Evolutionary conservation across 2,113 vertebrate genomes (phyloP).

Genomic region (Dunckerocampus dactyliophorus): DNA sequence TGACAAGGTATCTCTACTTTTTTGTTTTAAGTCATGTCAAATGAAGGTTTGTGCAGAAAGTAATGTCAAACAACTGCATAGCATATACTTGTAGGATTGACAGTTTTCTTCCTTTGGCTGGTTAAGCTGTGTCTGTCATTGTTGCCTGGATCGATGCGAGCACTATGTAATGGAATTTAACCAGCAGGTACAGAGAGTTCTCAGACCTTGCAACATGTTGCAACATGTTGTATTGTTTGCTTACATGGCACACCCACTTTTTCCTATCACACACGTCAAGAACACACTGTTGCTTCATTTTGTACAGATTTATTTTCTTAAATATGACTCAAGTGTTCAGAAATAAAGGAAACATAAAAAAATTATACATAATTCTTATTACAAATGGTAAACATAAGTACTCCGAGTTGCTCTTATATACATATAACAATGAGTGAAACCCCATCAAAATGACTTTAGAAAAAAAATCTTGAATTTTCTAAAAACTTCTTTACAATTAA

Average conservation of each 20-base stretch:
- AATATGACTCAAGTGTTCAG: slow-evolving; percentile 89
- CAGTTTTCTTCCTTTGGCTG: not conserved
- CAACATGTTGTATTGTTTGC: slow-evolving; percentile 66
- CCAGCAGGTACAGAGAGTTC: slow-evolving; percentile 45
- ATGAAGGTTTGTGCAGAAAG: too few species aligned
- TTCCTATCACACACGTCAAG: slow-evolving; percentile 28
- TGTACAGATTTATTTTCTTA: slow-evolving; percentile 86
- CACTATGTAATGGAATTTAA: slow-evolving; percentile 62
- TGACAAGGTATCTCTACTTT: too few species aligned
- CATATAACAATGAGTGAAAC: slow-evolving; percentile 94
- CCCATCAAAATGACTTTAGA: slow-evolving; percentile 94
- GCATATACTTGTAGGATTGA: too few species aligned
- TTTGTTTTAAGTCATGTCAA: too few species aligned
- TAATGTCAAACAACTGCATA: too few species aligned
- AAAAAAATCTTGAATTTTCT: slow-evolving; percentile 88
- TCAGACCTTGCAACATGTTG: slow-evolving; percentile 63
- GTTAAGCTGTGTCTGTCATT: too few species aligned
- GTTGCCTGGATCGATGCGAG: slow-evolving; percentile 38
- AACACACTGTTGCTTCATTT: slow-evolving; percentile 64
- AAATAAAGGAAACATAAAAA: slow-evolving; percentile 88
- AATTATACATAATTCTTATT: slow-evolving; percentile 83
- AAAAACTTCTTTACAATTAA: slow-evolving; percentile 80
- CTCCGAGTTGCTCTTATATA: slow-evolving; percentile 95
- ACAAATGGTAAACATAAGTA: slow-evolving; percentile 98
- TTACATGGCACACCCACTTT: slow-evolving; percentile 53